Percentiles rank a stretch among this genome's conserved stretches.
phyloP scores from a whole-genome alignment of 2,113 vertebrate genomes.

The Seriola dumerili region DNA sequence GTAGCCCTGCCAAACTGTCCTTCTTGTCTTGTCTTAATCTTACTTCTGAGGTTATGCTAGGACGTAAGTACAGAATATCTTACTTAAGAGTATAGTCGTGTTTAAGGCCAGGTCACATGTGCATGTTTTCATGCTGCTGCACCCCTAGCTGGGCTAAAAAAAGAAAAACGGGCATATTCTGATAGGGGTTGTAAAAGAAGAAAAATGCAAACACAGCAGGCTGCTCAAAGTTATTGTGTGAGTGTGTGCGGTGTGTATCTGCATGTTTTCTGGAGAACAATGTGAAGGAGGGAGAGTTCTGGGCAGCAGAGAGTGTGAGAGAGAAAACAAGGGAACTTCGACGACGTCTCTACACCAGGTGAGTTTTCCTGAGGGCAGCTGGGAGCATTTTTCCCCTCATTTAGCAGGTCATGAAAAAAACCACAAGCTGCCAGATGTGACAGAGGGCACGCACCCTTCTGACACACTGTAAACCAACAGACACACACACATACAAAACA shows the following conservation, averaged over 20 bases:
- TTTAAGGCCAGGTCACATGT: constrained; percentile 14
- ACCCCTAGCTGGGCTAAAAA: neutral
- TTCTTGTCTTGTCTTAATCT: constrained; percentile 63
- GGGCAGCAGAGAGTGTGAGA: constrained; percentile 25
- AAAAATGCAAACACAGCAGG: constrained; percentile 36
- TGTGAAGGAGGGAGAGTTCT: constrained; percentile 14
- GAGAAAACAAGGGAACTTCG: constrained; percentile 34
- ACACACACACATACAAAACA: constrained; percentile 47
- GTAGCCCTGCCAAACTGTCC: constrained; percentile 51
- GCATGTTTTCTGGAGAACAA: constrained; percentile 18
- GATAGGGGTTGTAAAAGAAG: constrained; percentile 3
- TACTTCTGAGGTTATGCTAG: constrained; percentile 46
- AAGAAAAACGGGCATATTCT: constrained; percentile 13
- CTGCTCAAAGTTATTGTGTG: constrained; percentile 8
- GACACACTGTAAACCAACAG: constrained; percentile 62
- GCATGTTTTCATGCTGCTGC: constrained; percentile 15
- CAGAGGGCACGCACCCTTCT: constrained; percentile 67
- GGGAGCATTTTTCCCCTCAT: constrained; percentile 80
- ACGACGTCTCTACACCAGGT: constrained; percentile 63
- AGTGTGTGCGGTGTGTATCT: neutral
- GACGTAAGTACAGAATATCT: constrained; percentile 23
- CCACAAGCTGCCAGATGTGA: constrained; percentile 77
- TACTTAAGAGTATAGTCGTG: constrained; percentile 16
- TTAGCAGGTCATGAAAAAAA: constrained; percentile 79
- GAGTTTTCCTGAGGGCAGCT: constrained; percentile 72